Base-by-base conservation (phyloP, 2,797 vertebrate genomes). In the Sebastes reedi region DNA sequence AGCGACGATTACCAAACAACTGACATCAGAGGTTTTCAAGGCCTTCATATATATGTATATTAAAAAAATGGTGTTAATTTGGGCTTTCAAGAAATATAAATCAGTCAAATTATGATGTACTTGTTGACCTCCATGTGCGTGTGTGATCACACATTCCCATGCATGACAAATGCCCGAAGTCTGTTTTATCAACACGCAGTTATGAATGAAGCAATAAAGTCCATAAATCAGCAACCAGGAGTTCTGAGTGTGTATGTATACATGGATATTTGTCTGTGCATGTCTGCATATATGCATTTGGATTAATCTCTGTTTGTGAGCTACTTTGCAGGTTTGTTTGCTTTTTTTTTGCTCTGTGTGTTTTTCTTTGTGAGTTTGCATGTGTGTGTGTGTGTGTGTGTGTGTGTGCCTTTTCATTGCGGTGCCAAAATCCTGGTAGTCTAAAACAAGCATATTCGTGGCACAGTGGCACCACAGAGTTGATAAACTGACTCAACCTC, bases 361-460 rank as follows among this genome's bases (percentile, higher is more conserved):
- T 55, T 22, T 14, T 18, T 50, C 8, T 70, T 1, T n/a, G 20
- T n/a, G 16, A 6, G 22, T 18, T 12, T 68, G 24, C 30, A 8
- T 20, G 14, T 67, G 24, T 60, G 6, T n/a, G 25, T 7, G 4
- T 36, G 3, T 3, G 9, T 13, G 18, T 55, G 3, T 16, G 20
- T 14, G 14, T 42, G 39, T 14, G 13, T 58, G 34, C 22, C 20
- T 67, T 80, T 87, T 82, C 85, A 81, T 79, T 72, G 72, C 13
- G 0, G 50, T 39, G 68, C 39, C 61, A 66, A 85, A 87, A 83
- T 73, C 25, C 67, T 55, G 39, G 36, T 61, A 13, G 50, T 73
- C 75, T 74, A 74, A 22, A 68, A 56, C 42, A 68, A 79, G 70
- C 56, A 22, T 30, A 1, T 84, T 85, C 75, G 67, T 77, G 83